Evolutionary conservation across 2,888 invertebrate genomes (phyloP), one percentile per base, ranked within the genome.

Genomic region (Ptycholaimellus sp.): DNA sequence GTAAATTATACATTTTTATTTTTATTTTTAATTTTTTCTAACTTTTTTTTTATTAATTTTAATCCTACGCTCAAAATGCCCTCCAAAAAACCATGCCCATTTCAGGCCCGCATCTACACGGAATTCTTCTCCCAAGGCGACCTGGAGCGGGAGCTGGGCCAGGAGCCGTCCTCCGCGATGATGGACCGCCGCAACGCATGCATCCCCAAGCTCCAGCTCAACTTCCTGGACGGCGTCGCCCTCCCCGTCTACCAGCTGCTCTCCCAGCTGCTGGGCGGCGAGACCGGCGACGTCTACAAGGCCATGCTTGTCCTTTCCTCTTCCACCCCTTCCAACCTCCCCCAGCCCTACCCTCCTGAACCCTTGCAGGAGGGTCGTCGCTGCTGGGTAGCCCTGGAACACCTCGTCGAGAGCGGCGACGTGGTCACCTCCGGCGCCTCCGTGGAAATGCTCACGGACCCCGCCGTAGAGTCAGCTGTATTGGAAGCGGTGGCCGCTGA

Each of bases 101-200:
- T 48, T 25, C 52, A 74, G 74, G 71, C 73, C 40, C 64, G 72
- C 40, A 71, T 77, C 30, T 72, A 80, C 53, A 69, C 72, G 35
- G 82, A 82, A 63, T 82, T 80, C 61, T 81, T 81, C 64, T 71
- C 70, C 33, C 78, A 80, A 66, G 79, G 80, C 3, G 81, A 81
- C 55, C 61, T 73, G 49, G 80, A 81, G 60, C 76, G 74, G 59
- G 70, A 72, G 39, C 70, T 75, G 62, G 79, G 79, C 0, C 69
- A 69, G 22, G 62, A 69, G 23, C 76, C 79, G 0, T n/a, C n/a
- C n/a, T 59, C 67, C 27, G 68, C 69, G 50, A 76, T 74, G 70
- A 76, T 78, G 76, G 78, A 81, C 56, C 64, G 76, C 16, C 74
- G 78, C 45, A 71, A 71, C 52, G 79, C 76, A 22, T 71, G 72